A percentile compares a stretch with the other conserved stretches of the same genome.
These are phyloP conservation scores for Cephus nigrinus DNA, from an alignment of 2,888 invertebrate species.

Conservation along the genomic window DNA sequence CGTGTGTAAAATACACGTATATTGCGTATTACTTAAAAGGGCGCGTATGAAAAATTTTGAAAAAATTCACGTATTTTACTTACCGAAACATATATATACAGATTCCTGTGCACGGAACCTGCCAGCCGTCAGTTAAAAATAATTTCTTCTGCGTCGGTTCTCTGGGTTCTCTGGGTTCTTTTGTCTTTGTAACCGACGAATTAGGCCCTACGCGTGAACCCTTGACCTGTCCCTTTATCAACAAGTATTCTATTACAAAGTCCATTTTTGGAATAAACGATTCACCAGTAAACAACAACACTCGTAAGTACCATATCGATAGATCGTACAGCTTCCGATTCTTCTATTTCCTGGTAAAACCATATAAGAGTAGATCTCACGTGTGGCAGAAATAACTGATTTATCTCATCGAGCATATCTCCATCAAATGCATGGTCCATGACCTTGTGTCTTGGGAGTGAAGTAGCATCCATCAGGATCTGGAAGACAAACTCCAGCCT, in stretches of 20 bases:
- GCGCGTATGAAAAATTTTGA: neutral
- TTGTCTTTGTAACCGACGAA: constrained; percentile 55
- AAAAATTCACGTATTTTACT: constrained; percentile 15
- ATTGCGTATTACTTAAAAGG: neutral
- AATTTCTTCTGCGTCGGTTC: constrained; percentile 76
- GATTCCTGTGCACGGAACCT: constrained; percentile 81
- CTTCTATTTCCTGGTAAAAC: constrained; percentile 90
- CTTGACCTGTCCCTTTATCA: constrained; percentile 38
- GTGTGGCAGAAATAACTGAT: constrained; percentile 86
- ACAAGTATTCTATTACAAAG: neutral
- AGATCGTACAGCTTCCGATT: constrained; percentile 69
- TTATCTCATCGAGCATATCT: constrained; percentile 91
- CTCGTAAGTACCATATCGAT: constrained; percentile 56
- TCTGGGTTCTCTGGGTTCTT: constrained; percentile 60
- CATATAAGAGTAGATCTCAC: constrained; percentile 87
- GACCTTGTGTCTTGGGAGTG: constrained; percentile 83
- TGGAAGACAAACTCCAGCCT: constrained; percentile 91
- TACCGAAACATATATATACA: constrained; percentile 86
- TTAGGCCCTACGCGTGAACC: constrained; percentile 45
- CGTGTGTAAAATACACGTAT: too few relatives aligned
- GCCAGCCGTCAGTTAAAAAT: constrained; percentile 88
- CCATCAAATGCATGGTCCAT: constrained; percentile 93
- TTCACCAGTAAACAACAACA: neutral
- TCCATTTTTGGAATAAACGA: neutral
- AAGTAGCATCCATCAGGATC: constrained; percentile 85